These are phyloP conservation scores for Boulengeromyrus knoepffleri DNA, from an alignment of 2,113 vertebrate species.

Conservation along the genomic window DNA sequence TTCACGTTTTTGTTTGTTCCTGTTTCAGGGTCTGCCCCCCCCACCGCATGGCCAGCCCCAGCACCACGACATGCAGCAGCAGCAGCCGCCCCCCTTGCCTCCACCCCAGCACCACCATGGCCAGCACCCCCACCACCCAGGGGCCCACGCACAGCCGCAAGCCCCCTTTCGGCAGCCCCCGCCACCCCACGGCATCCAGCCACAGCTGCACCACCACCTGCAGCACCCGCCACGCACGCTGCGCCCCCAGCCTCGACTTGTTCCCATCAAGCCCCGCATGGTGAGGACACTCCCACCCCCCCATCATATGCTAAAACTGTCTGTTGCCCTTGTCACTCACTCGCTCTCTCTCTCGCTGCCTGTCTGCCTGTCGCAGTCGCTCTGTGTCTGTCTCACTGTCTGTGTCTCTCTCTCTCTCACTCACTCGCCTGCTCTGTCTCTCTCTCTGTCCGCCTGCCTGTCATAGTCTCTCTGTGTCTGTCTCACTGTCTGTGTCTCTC, in stretches of 20 bases:
- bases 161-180: conserved; percentile 73
- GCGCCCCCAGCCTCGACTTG: conserved; percentile 58
- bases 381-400: too few species aligned
- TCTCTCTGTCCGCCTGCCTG: too few species aligned
- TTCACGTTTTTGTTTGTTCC: not conserved
- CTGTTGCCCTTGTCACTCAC: not conserved
- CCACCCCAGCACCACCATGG: conserved; percentile 52
- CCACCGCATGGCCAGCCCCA: conserved; percentile 68
- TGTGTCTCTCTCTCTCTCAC: too few species aligned
- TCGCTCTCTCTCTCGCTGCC: not conserved
- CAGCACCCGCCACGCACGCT: conserved; percentile 74
- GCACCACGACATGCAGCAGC: conserved; percentile 64
- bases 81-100: conserved; percentile 52
- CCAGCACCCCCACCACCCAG: conserved; percentile 42
- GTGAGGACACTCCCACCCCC: conserved; percentile 57
- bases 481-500: too few species aligned
- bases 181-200: conserved; percentile 62
- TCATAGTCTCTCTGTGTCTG: too few species aligned
- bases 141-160: conserved; percentile 72
- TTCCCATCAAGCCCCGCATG: conserved; percentile 70
- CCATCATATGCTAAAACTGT: not conserved
- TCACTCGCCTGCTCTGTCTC: too few species aligned
- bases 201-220: conserved; percentile 58
- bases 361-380: too few species aligned
- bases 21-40: conserved; percentile 70